Evolutionary conservation across 2,113 vertebrate species (phyloP).

Genomic region (Channa argus): DNA sequence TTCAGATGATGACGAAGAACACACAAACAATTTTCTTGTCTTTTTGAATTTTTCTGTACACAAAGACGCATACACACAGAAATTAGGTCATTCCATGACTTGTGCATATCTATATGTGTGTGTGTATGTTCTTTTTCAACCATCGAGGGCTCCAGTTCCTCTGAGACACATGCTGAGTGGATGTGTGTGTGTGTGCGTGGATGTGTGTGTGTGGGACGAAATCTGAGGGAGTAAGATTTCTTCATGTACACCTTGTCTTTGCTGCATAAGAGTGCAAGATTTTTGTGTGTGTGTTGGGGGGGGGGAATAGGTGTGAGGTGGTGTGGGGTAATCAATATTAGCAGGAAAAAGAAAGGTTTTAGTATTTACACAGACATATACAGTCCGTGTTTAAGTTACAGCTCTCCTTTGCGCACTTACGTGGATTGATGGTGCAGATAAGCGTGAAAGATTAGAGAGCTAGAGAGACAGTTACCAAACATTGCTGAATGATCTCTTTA

Average conservation of each 20-base stretch:
- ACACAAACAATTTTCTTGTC: neutral
- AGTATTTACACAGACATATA: too few species aligned
- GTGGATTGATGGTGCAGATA: conserved; percentile 13
- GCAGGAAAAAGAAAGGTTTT: conserved; percentile 5
- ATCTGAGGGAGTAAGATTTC: conserved; percentile 23
- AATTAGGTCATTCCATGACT: conserved; percentile 31
- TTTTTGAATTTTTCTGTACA: neutral
- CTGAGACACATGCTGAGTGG: conserved; percentile 45
- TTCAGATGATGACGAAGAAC: conserved; percentile 19
- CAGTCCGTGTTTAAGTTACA: conserved; percentile 2
- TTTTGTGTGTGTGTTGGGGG: neutral
- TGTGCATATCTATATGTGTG: neutral
- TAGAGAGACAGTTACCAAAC: conserved; percentile 16
- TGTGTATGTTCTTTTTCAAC: conserved; percentile 50
- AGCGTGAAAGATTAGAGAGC: conserved; percentile 19
- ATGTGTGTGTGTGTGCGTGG: conserved; percentile 8
- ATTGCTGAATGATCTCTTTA: neutral
- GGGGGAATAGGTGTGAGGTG: too few species aligned
- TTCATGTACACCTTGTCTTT: conserved; percentile 36
- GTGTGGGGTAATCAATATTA: neutral
- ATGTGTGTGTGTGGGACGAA: conserved; percentile 6
- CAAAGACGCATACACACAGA: neutral
- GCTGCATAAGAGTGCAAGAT: conserved; percentile 16
- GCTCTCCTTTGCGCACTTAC: conserved; percentile 39
- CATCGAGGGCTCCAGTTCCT: conserved; percentile 61